Evolutionary conservation across 2,888 invertebrate genomes (phyloP).

Genomic region (Thera obeliscata): DNA sequence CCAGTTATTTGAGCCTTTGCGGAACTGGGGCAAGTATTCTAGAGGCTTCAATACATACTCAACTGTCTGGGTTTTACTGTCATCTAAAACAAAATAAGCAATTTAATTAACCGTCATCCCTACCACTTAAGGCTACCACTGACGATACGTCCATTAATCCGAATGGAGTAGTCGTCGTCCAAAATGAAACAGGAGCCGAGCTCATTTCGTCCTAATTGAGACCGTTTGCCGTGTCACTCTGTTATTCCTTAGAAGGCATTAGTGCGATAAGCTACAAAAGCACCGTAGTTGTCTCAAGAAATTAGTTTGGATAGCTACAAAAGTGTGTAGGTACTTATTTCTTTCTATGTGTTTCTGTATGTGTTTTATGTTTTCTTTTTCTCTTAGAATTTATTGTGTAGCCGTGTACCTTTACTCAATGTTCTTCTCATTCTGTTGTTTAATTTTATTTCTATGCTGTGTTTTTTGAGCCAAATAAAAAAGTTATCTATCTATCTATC

Average conservation of each 20-base stretch:
- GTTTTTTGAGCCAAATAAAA: too few species aligned
- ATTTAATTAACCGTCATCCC: background rate
- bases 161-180: too few species aligned
- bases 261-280: slow-evolving; percentile 59
- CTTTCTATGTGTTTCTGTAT: too few species aligned
- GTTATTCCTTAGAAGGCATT: slow-evolving; percentile 29
- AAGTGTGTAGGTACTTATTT: too few species aligned
- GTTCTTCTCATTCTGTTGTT: too few species aligned
- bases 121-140: background rate
- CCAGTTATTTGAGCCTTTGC: slow-evolving; percentile 78
- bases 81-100: slow-evolving; percentile 57
- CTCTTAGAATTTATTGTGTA: too few species aligned
- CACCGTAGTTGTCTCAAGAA: slow-evolving; percentile 56
- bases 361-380: too few species aligned
- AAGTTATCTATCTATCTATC: too few species aligned
- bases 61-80: slow-evolving; percentile 68
- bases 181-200: slow-evolving; percentile 8
- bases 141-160: too few species aligned
- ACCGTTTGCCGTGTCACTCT: slow-evolving; percentile 19
- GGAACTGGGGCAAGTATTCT: slow-evolving; percentile 72
- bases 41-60: slow-evolving; percentile 75
- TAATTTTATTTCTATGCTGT: too few species aligned
- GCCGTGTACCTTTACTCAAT: too few species aligned
- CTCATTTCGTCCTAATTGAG: slow-evolving; percentile 25
- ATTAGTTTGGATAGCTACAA: slow-evolving; percentile 68